Conservation (phyloP, 2,113 vertebrate species). For the Isichthys henryi region DNA sequence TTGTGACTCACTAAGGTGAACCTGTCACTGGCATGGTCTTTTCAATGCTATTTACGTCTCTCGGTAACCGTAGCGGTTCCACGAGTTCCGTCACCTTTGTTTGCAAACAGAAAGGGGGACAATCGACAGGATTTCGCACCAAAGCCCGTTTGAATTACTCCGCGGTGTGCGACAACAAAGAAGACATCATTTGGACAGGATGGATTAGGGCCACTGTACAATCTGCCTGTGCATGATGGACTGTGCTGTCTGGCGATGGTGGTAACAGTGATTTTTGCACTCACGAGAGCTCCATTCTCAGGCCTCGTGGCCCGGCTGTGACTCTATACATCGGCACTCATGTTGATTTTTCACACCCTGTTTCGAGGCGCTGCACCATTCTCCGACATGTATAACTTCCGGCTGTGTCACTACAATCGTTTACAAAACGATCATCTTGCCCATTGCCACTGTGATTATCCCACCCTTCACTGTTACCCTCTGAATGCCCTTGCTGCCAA, state of each 20-base stretch:
- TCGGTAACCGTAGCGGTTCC: neutral
- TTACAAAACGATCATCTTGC: neutral
- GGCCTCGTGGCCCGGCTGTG: neutral
- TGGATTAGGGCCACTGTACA: neutral
- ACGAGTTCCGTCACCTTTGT: neutral
- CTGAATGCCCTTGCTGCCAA: neutral
- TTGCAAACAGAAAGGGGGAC: neutral
- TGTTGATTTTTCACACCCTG: neutral
- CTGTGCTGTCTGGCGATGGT: neutral
- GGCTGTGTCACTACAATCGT: neutral
- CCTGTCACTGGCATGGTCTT: neutral
- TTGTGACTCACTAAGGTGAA: neutral
- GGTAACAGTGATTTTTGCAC: neutral
- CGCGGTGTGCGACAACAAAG: neutral
- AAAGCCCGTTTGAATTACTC: conserved; percentile 2
- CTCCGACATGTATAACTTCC: too few species aligned
- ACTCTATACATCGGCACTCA: neutral
- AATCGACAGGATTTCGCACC: neutral
- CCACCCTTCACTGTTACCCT: neutral
- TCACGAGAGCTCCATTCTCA: neutral
- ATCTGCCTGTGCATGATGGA: neutral
- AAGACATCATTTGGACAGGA: neutral
- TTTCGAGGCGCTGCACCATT: neutral
- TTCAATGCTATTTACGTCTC: neutral
- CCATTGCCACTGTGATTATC: neutral